Base-by-base conservation (phyloP, 1,140 invertebrate genomes). In the Drosophila nebulosa region DNA sequence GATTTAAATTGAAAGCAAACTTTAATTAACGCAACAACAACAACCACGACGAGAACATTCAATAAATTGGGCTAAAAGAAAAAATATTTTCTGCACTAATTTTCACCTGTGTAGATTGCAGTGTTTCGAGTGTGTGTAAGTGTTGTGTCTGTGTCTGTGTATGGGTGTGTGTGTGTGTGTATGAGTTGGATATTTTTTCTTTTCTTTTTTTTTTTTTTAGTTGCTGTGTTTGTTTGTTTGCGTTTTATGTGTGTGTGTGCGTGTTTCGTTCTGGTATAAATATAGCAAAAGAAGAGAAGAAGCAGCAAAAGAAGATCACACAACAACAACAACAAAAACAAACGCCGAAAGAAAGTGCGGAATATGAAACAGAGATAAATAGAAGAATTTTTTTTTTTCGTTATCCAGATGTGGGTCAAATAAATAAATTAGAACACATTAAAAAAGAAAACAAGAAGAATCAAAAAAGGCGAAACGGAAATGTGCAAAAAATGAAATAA, bases 341-440 rank as follows among this genome's bases (percentile, higher is more conserved):
- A 46, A 69, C 16, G 74, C 66, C 62, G 64, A 83, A 88, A 88
- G 81, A 86, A 86, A 86, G 81, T 88, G 83, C 83, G 79, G 67
- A 86, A 64, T 46, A 46, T n/a, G 16, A 21, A 10, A 46, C 18
- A 59, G 52, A 59, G 58, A 77, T 72, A 86, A 68, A 84, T 65
- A 72, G 62, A 75, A 74, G 71, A 71, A 61, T 56, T 30, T 24
- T 62, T 30, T 24, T 62, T 42, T 68, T 67, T 81, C 62, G 69
- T 79, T 85, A 78, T 21, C 16, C 39, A 46, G 14, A 46, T 85
- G 73, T 84, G 70, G 80, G 81, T 63, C 81, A 85, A 66, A 61
- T 39, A 80, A 68, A 85, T 81, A 86, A 85, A 85, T 86, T 86
- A 85, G 80, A 81, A 78, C 68, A 69, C 42, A 12, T 32, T 12